Conservation (phyloP, 2,797 vertebrate species). For the Dermochelys coriacea region DNA sequence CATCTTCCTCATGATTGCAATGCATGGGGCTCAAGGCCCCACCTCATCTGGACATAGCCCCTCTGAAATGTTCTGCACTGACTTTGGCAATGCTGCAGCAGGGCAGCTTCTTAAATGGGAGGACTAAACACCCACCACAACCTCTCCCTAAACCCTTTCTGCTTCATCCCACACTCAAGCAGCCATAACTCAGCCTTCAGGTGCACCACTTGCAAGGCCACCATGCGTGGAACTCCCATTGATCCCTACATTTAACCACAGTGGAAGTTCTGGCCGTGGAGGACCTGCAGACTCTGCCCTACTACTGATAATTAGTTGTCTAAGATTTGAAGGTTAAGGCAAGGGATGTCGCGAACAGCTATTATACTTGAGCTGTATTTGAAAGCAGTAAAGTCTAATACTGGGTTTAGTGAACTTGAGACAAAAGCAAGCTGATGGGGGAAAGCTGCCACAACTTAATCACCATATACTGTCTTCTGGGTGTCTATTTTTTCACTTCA, state of each 20-base stretch:
- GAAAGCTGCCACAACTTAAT: conserved; percentile 53
- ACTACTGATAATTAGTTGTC: background rate
- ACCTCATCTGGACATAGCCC: background rate
- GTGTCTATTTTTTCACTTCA: conserved; percentile 20
- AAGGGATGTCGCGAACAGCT: background rate
- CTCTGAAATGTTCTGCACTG: background rate
- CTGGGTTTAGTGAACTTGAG: conserved; percentile 41
- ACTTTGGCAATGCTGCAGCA: background rate
- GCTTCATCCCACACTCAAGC: background rate
- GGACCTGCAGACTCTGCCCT: background rate
- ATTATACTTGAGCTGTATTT: conserved; percentile 26
- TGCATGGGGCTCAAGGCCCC: background rate
- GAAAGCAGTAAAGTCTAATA: conserved; percentile 30
- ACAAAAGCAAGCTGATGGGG: conserved; percentile 44
- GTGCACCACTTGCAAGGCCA: background rate
- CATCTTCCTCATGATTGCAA: fast-evolving
- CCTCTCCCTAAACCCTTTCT: background rate
- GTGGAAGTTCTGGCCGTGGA: background rate
- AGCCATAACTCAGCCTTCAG: background rate
- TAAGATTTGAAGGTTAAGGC: conserved; percentile 4
- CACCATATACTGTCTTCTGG: conserved; percentile 5
- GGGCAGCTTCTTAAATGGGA: background rate
- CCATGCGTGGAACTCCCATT: background rate
- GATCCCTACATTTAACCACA: background rate
- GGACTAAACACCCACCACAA: background rate